Base-by-base conservation (phyloP, 2,888 invertebrate species). In the Volucella bombylans region DNA sequence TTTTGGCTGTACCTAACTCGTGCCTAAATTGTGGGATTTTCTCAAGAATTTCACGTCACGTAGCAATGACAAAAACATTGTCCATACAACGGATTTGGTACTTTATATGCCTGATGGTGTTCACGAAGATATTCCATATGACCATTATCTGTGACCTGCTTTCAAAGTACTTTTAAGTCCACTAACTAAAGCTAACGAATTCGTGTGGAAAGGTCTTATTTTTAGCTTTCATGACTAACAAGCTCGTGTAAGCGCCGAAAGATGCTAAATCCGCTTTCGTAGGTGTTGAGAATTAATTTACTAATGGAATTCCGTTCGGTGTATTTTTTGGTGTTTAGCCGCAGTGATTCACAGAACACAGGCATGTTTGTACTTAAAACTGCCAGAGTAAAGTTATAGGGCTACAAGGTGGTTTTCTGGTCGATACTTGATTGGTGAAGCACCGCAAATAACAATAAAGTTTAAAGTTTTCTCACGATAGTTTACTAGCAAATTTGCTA, bases 181-280 rank as follows among this genome's bases (percentile, higher is more conserved):
- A 14, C 8, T 45, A 43, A 23, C 23, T 31, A 31, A 31, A 31
- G 11, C 14, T 4, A 18, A 11, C n/a, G 10, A 69, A 69, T 49
- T 57, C 39, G 8, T 49, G 57, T 49, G 41, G 12, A 23, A 10
- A 47, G 18, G 45, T 23, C 18, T 47, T 38, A 47, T 57, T 69
- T 45, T 38, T n/a, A 52, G n/a, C 2, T 6, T 23, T 50, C 31
- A 31, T 71, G 71, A 71, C 71, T 61, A 71, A 71, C 61, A 14
- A 71, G 50, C 57, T 61, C 31, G 57, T 38, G 69, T 47, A 50
- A 61, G 39, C 52, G 49, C 52, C 71, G 31, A 43, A 61, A 61
- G 43, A 41, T 52, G 50, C 23, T 12, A 71, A 71, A 71, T 71
- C 71, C 71, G 71, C 61, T 8, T 71, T 52, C 61, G 71, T 61